Conservation (phyloP, 1,140 invertebrate species). For the Papilio helenus region DNA sequence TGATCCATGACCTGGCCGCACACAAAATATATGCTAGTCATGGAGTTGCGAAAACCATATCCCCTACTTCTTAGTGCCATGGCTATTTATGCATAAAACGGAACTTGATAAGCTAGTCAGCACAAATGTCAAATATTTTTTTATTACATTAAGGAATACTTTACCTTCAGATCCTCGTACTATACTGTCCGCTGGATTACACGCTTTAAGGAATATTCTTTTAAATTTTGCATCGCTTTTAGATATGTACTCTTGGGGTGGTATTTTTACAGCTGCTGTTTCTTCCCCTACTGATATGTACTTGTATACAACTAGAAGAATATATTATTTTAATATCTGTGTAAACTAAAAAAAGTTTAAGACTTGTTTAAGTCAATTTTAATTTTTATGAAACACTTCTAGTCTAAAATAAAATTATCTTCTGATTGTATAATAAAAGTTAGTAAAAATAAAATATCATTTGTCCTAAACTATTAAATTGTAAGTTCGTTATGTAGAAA, state of each 20-base stretch:
- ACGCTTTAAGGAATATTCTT: conserved; percentile 85
- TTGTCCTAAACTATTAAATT: not conserved
- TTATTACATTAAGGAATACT: too few species aligned
- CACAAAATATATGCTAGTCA: too few species aligned
- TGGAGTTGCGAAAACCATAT: too few species aligned
- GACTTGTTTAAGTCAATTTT: too few species aligned
- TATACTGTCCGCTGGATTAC: conserved; percentile 87
- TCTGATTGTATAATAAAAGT: not conserved
- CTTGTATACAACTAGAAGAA: conserved; percentile 88
- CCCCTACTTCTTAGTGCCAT: too few species aligned
- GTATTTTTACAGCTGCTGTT: conserved; percentile 69
- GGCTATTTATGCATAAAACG: too few species aligned
- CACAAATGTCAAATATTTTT: too few species aligned
- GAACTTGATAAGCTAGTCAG: too few species aligned
- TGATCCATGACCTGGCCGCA: too few species aligned
- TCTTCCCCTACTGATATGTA: conserved; percentile 85
- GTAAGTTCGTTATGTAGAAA: not conserved
- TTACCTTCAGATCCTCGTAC: conserved; percentile 87
- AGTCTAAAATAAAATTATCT: not conserved
- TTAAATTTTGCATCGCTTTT: conserved; percentile 85
- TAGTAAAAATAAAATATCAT: not conserved
- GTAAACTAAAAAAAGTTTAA: too few species aligned
- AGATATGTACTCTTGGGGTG: conserved; percentile 80
- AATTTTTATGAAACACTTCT: too few species aligned
- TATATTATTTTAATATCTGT: conserved; percentile 5